These are phyloP conservation scores for Myrmecobius fasciatus DNA, from an alignment of 2,113 vertebrate genomes.

Conservation along the genomic window DNA sequence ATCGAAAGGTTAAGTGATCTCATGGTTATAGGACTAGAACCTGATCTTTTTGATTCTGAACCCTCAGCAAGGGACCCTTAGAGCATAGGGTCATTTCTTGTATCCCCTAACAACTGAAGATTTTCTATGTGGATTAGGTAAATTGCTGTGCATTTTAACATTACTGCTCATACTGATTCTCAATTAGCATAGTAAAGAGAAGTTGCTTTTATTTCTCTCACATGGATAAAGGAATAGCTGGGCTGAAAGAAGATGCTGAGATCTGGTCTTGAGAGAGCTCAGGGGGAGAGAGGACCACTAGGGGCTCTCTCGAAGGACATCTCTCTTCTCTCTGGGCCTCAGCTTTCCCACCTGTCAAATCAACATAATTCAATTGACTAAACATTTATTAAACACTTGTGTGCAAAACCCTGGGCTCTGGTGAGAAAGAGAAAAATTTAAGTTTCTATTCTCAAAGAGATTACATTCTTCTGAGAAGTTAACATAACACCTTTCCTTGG, in stretches of 20 bases:
- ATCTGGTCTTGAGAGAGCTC: not conserved
- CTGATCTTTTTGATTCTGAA: not conserved
- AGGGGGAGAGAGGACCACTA: not conserved
- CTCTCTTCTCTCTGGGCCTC: not conserved
- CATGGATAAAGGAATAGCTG: not conserved
- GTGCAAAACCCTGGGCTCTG: not conserved
- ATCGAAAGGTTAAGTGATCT: not conserved
- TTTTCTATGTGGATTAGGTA: not conserved
- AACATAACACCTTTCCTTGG: not conserved
- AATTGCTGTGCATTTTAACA: not conserved
- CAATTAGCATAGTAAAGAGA: not conserved
- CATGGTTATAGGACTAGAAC: not conserved
- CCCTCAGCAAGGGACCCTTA: not conserved
- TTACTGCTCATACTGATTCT: not conserved
- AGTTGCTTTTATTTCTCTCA: not conserved
- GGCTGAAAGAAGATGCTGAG: not conserved
- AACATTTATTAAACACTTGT: not conserved
- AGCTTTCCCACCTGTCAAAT: not conserved
- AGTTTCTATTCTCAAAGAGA: not conserved
- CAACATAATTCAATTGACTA: not conserved
- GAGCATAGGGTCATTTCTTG: not conserved
- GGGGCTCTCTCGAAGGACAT: not conserved
- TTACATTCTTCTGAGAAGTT: not conserved
- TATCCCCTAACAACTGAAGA: not conserved
- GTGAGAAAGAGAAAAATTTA: not conserved